Conservation (phyloP, 2,797 vertebrate species). For the Pelodytes ibericus region DNA sequence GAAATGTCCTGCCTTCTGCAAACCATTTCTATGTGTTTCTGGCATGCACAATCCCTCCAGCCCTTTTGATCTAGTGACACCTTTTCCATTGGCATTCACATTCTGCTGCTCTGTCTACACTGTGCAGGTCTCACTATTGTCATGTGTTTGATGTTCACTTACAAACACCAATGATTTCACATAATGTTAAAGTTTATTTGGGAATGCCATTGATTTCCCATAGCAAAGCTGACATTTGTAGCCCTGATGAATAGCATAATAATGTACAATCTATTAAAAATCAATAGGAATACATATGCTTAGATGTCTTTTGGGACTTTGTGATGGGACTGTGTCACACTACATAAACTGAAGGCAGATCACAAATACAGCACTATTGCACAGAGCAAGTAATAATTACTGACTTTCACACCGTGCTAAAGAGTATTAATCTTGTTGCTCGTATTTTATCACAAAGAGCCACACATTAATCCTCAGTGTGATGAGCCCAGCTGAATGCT, state of each 20-base stretch:
- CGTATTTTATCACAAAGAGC: not conserved
- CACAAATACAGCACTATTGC: not conserved
- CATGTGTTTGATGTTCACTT: not conserved
- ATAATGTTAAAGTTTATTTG: slow-evolving; percentile 41
- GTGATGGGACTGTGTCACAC: slow-evolving; percentile 27
- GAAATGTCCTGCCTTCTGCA: too few relatives aligned
- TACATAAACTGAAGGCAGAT: slow-evolving; percentile 20
- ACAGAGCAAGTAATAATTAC: not conserved
- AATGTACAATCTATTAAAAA: slow-evolving; percentile 42
- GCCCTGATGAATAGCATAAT: slow-evolving; percentile 33
- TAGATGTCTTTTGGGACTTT: slow-evolving; percentile 33
- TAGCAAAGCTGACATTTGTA: slow-evolving; percentile 33
- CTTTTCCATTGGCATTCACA: not conserved
- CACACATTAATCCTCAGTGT: slow-evolving; percentile 1
- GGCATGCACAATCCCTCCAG: not conserved
- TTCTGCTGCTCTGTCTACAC: not conserved
- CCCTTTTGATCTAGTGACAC: not conserved
- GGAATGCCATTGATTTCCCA: slow-evolving; percentile 43
- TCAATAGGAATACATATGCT: slow-evolving; percentile 38
- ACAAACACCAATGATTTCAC: slow-evolving; percentile 29
- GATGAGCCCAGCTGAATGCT: not conserved
- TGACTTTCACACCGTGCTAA: not conserved
- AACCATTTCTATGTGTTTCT: too few relatives aligned
- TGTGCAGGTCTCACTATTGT: not conserved
- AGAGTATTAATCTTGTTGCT: slow-evolving; percentile 3